A percentile compares a stretch with the other conserved stretches of the same genome.
These are phyloP conservation scores for Cantharis lateralis DNA, from an alignment of 2,888 invertebrate species.

Conservation along the genomic window DNA sequence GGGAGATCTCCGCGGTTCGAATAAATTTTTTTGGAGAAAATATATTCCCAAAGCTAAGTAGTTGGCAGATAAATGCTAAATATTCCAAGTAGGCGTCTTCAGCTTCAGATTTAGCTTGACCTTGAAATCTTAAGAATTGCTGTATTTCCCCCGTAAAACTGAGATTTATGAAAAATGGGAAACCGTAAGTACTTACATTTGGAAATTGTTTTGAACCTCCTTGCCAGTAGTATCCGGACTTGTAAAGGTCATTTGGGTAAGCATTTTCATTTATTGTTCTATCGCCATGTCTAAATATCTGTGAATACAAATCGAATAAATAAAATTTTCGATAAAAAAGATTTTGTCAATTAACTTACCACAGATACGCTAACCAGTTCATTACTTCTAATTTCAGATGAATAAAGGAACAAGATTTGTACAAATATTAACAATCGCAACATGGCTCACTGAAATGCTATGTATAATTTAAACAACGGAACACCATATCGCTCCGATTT, in stretches of 20 bases:
- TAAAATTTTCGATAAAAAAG: background rate
- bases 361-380: slow-evolving; percentile 12
- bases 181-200: background rate
- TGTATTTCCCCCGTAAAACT: no score
- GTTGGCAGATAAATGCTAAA: no score
- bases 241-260: background rate
- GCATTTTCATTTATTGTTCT: background rate
- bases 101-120: no score
- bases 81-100: no score
- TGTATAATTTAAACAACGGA: background rate
- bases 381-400: background rate
- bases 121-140: no score
- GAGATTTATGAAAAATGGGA: no score
- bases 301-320: background rate
- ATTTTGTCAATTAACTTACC: background rate
- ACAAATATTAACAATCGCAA: background rate
- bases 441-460: background rate
- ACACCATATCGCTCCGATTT: background rate
- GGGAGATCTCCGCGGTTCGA: no score
- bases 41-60: no score
- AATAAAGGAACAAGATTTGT: slow-evolving; percentile 15
- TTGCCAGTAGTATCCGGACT: background rate
- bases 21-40: no score
- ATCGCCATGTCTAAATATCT: background rate
- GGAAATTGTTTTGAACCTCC: background rate